Evolutionary conservation across 1,140 invertebrate genomes (phyloP).

Genomic region (Parasteatoda tepidariorum): DNA sequence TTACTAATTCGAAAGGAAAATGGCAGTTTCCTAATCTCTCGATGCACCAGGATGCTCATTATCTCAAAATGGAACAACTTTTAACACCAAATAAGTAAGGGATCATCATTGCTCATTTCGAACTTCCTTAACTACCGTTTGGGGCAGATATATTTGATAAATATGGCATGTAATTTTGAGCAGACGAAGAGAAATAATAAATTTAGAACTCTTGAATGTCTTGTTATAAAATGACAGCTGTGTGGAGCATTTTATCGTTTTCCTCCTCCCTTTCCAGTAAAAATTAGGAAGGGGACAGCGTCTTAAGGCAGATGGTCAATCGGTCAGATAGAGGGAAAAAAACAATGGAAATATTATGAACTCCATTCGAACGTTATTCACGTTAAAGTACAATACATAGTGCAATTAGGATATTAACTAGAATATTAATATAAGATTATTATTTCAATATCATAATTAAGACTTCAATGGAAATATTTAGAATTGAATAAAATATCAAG

Average conservation of each 20-base stretch:
- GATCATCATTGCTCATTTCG: slow-evolving; percentile 34
- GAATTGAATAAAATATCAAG: too few species aligned
- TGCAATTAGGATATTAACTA: too few species aligned
- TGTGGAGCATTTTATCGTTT: background rate
- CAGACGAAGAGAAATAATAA: background rate
- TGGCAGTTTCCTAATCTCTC: slow-evolving; percentile 45
- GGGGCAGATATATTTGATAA: slow-evolving; percentile 30
- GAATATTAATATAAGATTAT: too few species aligned
- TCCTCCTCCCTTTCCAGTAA: background rate
- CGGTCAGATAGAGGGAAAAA: background rate
- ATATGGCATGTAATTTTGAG: slow-evolving; percentile 32
- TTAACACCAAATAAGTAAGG: slow-evolving; percentile 23
- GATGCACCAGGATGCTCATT: slow-evolving; percentile 50
- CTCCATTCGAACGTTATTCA: too few species aligned
- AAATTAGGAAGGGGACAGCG: background rate
- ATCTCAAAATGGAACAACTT: background rate
- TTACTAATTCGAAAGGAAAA: slow-evolving; percentile 14
- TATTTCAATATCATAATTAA: too few species aligned
- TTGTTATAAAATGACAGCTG: slow-evolving; percentile 27
- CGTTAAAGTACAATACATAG: too few species aligned
- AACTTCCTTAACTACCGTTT: slow-evolving; percentile 12
- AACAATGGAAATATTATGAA: background rate
- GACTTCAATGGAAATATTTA: too few species aligned
- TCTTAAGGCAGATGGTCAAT: slow-evolving; percentile 33
- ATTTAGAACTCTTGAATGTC: slow-evolving; percentile 14